A percentile compares a stretch with the other conserved stretches of the same genome.
phyloP scores from a whole-genome alignment of 2,113 vertebrate genomes.

The Athene noctua region DNA sequence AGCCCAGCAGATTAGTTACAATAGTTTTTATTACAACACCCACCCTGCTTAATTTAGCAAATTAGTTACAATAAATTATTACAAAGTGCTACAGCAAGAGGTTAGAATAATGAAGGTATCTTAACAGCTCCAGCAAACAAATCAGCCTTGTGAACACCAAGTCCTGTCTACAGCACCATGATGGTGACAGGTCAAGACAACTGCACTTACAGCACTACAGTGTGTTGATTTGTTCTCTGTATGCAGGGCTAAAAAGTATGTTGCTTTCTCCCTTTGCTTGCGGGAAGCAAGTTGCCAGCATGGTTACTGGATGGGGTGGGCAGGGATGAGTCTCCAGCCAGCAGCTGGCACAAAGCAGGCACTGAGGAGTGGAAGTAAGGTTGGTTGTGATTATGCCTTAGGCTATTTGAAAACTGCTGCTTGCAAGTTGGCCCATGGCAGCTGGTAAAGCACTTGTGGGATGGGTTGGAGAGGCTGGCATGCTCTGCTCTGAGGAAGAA shows the following conservation, averaged over 20 bases:
- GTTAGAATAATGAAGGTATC: not conserved
- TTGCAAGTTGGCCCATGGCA: not conserved
- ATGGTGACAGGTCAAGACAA: not conserved
- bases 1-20: too few relatives aligned
- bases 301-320: not conserved
- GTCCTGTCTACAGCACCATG: not conserved
- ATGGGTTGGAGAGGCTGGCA: not conserved
- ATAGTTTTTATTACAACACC: too few relatives aligned
- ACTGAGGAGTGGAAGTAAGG: not conserved
- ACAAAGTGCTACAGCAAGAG: not conserved
- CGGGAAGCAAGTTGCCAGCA: not conserved
- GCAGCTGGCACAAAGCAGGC: not conserved
- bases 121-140: not conserved
- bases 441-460: not conserved
- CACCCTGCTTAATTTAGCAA: too few relatives aligned
- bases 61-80: too few relatives aligned
- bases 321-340: not conserved
- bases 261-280: not conserved
- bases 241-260: not conserved
- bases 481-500: not conserved
- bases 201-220: not conserved
- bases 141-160: not conserved
- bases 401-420: not conserved
- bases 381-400: not conserved
- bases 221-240: not conserved